These are phyloP conservation scores for Nematopogon swammerdamellus DNA, from an alignment of 2,888 invertebrate species.

Conservation along the genomic window DNA sequence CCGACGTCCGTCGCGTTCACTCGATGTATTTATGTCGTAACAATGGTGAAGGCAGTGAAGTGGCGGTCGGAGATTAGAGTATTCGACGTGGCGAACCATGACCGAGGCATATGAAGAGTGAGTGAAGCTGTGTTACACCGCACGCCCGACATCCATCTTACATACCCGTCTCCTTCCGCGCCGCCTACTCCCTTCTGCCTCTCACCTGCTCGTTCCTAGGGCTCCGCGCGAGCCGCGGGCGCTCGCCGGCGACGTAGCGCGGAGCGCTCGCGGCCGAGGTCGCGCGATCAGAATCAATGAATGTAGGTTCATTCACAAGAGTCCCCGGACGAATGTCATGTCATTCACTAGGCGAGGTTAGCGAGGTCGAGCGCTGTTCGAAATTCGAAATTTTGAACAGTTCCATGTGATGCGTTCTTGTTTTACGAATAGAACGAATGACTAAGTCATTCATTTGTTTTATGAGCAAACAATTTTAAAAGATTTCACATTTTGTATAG, in stretches of 20 bases:
- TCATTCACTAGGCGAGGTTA: conserved; percentile 10
- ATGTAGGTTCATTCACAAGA: conserved; percentile 4
- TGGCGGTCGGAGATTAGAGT: conserved; percentile 80
- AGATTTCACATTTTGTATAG: too few relatives aligned
- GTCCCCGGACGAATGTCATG: conserved; percentile 19
- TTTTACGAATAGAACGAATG: too few relatives aligned
- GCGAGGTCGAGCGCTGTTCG: conserved; percentile 9
- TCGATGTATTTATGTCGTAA: conserved; percentile 75
- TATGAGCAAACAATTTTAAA: too few relatives aligned
- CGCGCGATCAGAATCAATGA: conserved; percentile 6
- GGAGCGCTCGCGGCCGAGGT: conserved; percentile 9
- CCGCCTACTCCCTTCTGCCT: conserved; percentile 12
- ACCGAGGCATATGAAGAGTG: conserved; percentile 90
- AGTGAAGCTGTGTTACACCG: conserved; percentile 46
- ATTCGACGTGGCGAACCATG: conserved; percentile 83
- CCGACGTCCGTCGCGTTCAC: conserved; percentile 52
- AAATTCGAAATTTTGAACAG: not conserved
- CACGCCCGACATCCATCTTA: not conserved
- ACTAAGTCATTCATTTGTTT: too few relatives aligned
- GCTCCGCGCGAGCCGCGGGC: conserved; percentile 8
- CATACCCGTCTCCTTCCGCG: conserved; percentile 3
- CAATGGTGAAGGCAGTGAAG: conserved; percentile 81
- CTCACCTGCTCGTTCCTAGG: conserved; percentile 5
- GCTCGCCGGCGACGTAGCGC: conserved; percentile 7
- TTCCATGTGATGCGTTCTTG: too few relatives aligned